Conservation (phyloP, 2,888 invertebrate genomes). For the Physocephala rufipes region DNA sequence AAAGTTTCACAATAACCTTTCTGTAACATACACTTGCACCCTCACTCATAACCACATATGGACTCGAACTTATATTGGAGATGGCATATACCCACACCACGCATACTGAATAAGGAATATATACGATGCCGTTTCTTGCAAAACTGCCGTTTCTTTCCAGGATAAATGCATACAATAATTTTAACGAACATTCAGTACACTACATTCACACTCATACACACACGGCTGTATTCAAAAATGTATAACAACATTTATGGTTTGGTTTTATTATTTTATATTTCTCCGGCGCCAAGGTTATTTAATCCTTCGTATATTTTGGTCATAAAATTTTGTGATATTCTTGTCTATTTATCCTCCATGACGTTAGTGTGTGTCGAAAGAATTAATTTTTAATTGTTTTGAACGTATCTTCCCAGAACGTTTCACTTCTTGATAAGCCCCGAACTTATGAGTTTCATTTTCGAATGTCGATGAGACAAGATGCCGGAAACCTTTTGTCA, state of each 20-base stretch:
- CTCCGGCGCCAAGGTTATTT: slow-evolving; percentile 27
- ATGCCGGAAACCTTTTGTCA: too few species aligned
- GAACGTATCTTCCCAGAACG: neutral
- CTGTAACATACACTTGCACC: slow-evolving; percentile 23
- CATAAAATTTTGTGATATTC: slow-evolving; percentile 33
- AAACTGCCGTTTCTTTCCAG: slow-evolving; percentile 22
- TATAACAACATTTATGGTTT: slow-evolving; percentile 33
- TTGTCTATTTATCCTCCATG: neutral
- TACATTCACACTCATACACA: slow-evolving; percentile 8
- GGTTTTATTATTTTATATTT: slow-evolving; percentile 36
- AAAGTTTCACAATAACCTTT: slow-evolving; percentile 42
- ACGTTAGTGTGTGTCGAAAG: slow-evolving; percentile 30
- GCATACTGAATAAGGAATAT: slow-evolving; percentile 43
- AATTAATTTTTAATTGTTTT: slow-evolving; percentile 32
- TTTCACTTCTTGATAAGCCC: too few species aligned
- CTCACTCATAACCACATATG: slow-evolving; percentile 13
- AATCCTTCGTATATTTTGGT: slow-evolving; percentile 33
- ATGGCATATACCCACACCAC: neutral
- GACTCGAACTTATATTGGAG: slow-evolving; percentile 1
- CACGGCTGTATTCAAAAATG: neutral
- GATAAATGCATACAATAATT: slow-evolving; percentile 29
- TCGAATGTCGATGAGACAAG: too few species aligned
- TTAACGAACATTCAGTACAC: slow-evolving; percentile 34
- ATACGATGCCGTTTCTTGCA: slow-evolving; percentile 37
- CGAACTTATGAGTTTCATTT: too few species aligned